phyloP scores from a whole-genome alignment of 2,797 vertebrate species.

The Chelon auratus region DNA sequence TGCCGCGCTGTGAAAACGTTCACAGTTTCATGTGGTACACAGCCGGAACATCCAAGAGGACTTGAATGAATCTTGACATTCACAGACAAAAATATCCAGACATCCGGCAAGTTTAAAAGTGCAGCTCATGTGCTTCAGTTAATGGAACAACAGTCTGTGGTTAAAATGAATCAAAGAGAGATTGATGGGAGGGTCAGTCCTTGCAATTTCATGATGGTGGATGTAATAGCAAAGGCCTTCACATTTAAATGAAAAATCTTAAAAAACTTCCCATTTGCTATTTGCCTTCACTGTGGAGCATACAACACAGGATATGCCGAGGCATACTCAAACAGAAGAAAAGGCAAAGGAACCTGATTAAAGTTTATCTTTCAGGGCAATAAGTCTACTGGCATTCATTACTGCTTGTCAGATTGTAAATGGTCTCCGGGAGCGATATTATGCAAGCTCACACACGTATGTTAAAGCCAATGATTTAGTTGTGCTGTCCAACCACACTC shows the following conservation, averaged over 20 bases:
- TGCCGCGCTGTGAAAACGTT: neutral
- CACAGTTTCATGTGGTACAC: too few species aligned
- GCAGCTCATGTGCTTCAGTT: constrained; percentile 61
- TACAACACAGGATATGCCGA: constrained; percentile 80
- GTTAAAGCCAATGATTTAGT: constrained; percentile 80
- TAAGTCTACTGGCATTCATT: constrained; percentile 88
- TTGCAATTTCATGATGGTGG: constrained; percentile 74
- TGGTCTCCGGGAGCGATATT: constrained; percentile 80
- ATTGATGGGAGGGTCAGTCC: constrained; percentile 77
- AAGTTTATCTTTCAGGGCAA: constrained; percentile 89
- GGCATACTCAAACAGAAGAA: constrained; percentile 83
- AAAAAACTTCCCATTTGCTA: constrained; percentile 84
- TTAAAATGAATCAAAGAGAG: constrained; percentile 78
- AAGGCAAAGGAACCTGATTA: constrained; percentile 85
- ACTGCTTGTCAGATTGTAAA: constrained; percentile 89
- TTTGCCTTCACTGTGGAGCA: constrained; percentile 81
- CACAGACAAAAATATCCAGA: constrained; percentile 45
- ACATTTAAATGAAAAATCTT: constrained; percentile 85
- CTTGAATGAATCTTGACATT: constrained; percentile 53
- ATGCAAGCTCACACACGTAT: constrained; percentile 83
- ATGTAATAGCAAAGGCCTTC: constrained; percentile 82
- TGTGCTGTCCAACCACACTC: constrained; percentile 61
- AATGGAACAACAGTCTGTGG: constrained; percentile 72
- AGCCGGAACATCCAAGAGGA: constrained; percentile 11
- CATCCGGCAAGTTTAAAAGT: constrained; percentile 47